Percentiles rank a stretch among this genome's conserved stretches.
phyloP scores from a whole-genome alignment of 2,888 invertebrate genomes.

The Eueremaeus valkanovi region DNA sequence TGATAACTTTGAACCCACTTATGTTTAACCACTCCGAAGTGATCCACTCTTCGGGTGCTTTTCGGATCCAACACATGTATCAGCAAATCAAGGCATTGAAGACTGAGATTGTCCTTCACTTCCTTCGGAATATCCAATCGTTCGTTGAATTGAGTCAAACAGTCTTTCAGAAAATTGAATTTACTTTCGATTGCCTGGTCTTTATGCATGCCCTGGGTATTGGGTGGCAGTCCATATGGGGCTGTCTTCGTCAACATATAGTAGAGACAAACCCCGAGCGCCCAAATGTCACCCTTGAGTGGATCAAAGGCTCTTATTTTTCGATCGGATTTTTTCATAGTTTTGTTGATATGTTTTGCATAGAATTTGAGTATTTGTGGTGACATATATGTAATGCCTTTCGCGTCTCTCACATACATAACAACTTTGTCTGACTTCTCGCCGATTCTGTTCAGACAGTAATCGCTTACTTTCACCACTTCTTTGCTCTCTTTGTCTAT shows the following conservation, averaged over 20 bases:
- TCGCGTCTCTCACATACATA: background rate
- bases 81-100: background rate
- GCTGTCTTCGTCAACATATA: background rate
- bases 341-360: background rate
- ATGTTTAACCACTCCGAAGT: background rate
- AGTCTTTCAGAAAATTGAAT: background rate
- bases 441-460: background rate
- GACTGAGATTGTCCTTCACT: background rate
- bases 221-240: background rate
- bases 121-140: background rate
- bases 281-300: slow-evolving; percentile 5
- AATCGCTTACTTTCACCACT: slow-evolving; percentile 18
- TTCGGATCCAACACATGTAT: background rate
- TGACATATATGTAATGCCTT: slow-evolving; percentile 17
- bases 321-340: background rate
- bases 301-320: background rate
- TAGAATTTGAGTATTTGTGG: slow-evolving; percentile 19
- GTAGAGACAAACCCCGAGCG: slow-evolving; percentile 4
- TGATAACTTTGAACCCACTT: background rate
- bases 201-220: background rate
- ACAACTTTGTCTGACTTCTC: background rate
- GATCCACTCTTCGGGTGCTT: background rate
- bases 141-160: background rate
- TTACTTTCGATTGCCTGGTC: background rate
- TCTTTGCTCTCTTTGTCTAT: background rate